A percentile compares a stretch with the other conserved stretches of the same genome.
phyloP scores from a whole-genome alignment of 2,888 invertebrate genomes.

The Pristionchus fissidentatus region DNA sequence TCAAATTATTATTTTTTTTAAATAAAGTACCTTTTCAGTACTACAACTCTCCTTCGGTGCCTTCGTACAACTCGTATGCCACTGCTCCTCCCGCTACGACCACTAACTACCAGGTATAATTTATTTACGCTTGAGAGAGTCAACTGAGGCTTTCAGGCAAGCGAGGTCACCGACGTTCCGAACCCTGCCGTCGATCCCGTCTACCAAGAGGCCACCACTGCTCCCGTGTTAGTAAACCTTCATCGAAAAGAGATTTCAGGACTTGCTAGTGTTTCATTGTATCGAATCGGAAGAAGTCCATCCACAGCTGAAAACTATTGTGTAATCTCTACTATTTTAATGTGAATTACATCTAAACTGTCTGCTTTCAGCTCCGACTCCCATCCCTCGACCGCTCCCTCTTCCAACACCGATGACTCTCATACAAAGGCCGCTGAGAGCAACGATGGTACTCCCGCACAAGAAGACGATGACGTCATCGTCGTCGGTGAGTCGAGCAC shows the following conservation, averaged over 20 bases:
- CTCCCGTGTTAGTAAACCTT: background rate
- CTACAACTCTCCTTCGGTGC: background rate
- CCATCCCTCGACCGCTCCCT: constrained; percentile 1
- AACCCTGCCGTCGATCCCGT: background rate
- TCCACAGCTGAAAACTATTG: too few species aligned
- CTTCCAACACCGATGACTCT: background rate
- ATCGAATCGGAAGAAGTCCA: too few species aligned
- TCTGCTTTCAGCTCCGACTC: background rate
- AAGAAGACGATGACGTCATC: background rate
- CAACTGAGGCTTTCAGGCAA: background rate
- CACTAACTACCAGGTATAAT: background rate
- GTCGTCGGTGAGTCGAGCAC: background rate
- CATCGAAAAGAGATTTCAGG: too few species aligned
- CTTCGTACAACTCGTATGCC: background rate
- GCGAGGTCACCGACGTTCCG: background rate
- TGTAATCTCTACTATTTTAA: background rate
- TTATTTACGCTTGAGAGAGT: background rate
- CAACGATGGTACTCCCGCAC: background rate
- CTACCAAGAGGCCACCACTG: background rate
- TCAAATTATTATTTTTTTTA: too few species aligned
- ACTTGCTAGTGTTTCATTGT: too few species aligned
- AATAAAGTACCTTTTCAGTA: background rate
- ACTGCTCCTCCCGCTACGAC: background rate
- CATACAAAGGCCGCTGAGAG: background rate
- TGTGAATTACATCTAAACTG: background rate